phyloP scores from a whole-genome alignment of 2,797 vertebrate genomes.

The Emydoidea blandingii region DNA sequence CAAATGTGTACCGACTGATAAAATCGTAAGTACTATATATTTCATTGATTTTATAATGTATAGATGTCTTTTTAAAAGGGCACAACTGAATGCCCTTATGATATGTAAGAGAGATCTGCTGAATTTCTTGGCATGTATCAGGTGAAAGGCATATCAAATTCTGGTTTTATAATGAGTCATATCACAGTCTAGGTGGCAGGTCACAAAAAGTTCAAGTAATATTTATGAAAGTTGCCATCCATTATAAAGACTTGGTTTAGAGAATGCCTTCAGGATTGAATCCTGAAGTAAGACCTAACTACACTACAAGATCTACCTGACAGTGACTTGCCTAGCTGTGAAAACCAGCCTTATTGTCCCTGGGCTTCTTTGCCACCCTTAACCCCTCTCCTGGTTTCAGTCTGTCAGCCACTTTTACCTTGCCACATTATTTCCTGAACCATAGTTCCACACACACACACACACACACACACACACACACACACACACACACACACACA shows the following conservation, averaged over 20 bases:
- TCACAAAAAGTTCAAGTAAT: constrained; percentile 20
- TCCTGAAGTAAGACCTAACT: not conserved
- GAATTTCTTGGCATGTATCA: not conserved
- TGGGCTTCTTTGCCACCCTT: not conserved
- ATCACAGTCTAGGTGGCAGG: constrained; percentile 34
- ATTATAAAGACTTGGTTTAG: not conserved
- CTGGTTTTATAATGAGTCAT: constrained; percentile 45
- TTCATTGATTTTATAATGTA: not conserved
- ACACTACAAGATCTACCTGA: not conserved
- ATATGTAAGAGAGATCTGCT: not conserved
- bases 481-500: too few species aligned
- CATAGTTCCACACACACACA: too few species aligned
- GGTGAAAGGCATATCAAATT: constrained; percentile 6
- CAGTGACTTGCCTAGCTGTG: not conserved
- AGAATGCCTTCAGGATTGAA: not conserved
- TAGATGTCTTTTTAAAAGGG: not conserved
- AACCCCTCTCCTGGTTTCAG: not conserved
- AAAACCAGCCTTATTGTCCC: not conserved
- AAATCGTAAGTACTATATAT: not conserved
- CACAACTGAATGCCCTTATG: constrained; percentile 24
- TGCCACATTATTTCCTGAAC: not conserved
- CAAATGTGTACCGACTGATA: not conserved
- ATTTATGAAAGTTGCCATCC: not conserved
- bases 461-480: too few species aligned
- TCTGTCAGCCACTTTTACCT: not conserved